These are phyloP conservation scores for Rotaria socialis DNA, from an alignment of 2,888 invertebrate species.

Conservation along the genomic window DNA sequence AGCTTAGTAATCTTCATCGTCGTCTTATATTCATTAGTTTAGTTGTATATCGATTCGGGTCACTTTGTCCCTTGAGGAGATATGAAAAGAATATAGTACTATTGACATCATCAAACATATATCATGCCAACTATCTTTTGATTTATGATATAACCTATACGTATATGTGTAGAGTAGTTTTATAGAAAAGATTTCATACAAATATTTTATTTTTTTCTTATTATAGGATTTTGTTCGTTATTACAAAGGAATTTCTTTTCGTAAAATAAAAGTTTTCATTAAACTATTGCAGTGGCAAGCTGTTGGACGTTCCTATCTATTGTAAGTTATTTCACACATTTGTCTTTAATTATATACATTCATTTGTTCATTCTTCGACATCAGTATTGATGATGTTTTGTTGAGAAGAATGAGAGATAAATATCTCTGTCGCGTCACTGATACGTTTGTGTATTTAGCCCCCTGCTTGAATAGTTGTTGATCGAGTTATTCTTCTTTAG, in stretches of 20 bases:
- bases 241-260: background rate
- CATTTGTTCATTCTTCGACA: background rate
- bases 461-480: background rate
- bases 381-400: background rate
- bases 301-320: background rate
- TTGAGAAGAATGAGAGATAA: background rate
- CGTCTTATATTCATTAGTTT: background rate
- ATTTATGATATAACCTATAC: background rate
- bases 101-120: background rate
- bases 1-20: background rate
- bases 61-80: background rate
- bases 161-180: no score
- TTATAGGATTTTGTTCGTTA: background rate
- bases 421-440: background rate
- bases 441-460: constrained; percentile 29
- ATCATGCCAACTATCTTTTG: background rate
- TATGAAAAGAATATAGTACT: background rate
- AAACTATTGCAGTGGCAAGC: background rate
- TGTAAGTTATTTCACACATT: background rate
- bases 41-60: background rate
- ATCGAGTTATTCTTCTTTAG: background rate
- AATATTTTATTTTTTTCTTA: background rate
- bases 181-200: no score
- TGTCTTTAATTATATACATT: background rate
- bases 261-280: background rate